Percentiles rank a stretch among this genome's conserved stretches.
phyloP scores from a whole-genome alignment of 2,888 invertebrate species.

The Drosophila pegasa region DNA sequence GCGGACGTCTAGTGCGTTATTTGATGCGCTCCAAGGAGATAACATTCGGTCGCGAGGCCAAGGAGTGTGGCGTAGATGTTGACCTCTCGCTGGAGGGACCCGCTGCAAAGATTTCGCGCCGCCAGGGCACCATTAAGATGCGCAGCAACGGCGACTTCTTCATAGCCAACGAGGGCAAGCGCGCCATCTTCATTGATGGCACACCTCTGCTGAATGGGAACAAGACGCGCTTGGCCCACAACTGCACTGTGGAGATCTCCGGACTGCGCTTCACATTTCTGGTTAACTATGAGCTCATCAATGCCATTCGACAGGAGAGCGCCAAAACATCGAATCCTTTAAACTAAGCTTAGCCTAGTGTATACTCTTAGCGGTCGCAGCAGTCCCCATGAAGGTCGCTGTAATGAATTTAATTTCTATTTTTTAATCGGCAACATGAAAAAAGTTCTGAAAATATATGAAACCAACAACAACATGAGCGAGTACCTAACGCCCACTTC shows the following conservation, averaged over 20 bases:
- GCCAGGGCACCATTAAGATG: conserved; percentile 95
- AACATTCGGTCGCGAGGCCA: conserved; percentile 95
- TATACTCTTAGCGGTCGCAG: conserved; percentile 21
- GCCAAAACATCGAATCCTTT: conserved; percentile 89
- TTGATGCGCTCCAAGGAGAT: conserved; percentile 98
- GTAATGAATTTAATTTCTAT: conserved; percentile 45
- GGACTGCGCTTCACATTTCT: conserved; percentile 96
- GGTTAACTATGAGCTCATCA: conserved; percentile 96
- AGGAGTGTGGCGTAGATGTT: conserved; percentile 95
- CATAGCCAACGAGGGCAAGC: conserved; percentile 96
- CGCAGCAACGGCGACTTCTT: conserved; percentile 97
- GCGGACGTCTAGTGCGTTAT: conserved; percentile 96
- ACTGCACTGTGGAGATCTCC: conserved; percentile 97
- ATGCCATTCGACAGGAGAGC: conserved; percentile 94
- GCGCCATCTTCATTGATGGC: conserved; percentile 97
- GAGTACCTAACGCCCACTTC: conserved; percentile 50
- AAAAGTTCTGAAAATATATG: conserved; percentile 52
- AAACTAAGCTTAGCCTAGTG: conserved; percentile 66
- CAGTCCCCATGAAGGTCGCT: conserved; percentile 30
- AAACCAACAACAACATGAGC: conserved; percentile 31
- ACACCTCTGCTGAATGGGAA: conserved; percentile 94
- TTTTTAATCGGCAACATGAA: conserved; percentile 49
- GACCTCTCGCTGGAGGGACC: conserved; percentile 97
- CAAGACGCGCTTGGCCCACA: conserved; percentile 95
- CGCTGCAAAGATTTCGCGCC: conserved; percentile 95